Base-by-base conservation (phyloP, 1,140 invertebrate species). In the Phthorimaea operculella region DNA sequence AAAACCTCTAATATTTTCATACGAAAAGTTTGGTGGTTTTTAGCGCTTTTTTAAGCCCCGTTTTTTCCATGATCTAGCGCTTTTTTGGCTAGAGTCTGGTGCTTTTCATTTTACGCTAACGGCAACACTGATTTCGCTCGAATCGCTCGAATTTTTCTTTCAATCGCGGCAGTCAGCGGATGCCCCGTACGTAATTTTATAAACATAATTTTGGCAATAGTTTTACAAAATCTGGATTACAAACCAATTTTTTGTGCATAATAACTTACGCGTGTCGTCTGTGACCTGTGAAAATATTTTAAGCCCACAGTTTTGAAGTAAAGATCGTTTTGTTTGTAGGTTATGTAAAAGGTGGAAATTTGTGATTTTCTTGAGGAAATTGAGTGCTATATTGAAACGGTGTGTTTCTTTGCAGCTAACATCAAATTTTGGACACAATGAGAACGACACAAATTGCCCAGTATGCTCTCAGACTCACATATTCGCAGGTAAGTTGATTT, bases 381-480 rank as follows among this genome's bases (percentile, higher is more conserved):
- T 10, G 44, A 21, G 36, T 12, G 10, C 10, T 39, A 2, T 12
- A 34, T 65, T 57, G 57, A 50, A 33, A 48, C 71, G 59, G 60
- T 59, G 28, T 62, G 74, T 70, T 76, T 78, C 54, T 67, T 82
- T 79, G 14, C 72, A 81, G 78, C 59, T 60, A 44, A 69, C 56
- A 63, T 44, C 70, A 59, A 70, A 63, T 59, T 70, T 75, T 65
- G 60, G 68, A 72, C 77, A 81, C 62, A 68, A 84, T 84, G 81
- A 81, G 62, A 80, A 81, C 77, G 48, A 77, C 81, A 63, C 79
- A 84, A 79, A 75, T 77, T 67, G 71, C 70, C 59, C 71, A 77
- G 68, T 84, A 84, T 66, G 81, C 81, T 51, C 64, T 84, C 49
- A 76, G 79, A 75, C 81, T 84, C 70, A 84, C 81, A 66, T 84